These are phyloP conservation scores for Anastrepha ludens DNA, from an alignment of 1,140 invertebrate genomes.

Conservation along the genomic window DNA sequence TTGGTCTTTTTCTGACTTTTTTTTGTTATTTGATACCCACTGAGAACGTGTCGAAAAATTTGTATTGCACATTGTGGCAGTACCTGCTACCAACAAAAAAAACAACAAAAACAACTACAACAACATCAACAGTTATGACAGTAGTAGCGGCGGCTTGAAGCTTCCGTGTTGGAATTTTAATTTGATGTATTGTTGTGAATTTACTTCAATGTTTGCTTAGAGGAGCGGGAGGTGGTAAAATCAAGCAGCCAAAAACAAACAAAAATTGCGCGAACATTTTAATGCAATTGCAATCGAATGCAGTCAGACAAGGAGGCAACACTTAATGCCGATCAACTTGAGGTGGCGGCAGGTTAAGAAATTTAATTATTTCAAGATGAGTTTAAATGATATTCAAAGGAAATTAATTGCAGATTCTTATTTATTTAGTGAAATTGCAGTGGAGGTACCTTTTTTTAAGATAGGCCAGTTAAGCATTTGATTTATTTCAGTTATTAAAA, in stretches of 20 bases:
- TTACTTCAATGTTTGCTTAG: not conserved
- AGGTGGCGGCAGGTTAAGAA: conserved; percentile 9
- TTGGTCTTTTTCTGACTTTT: not conserved
- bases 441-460: no score
- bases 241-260: no score
- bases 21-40: conserved; percentile 15
- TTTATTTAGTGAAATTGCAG: no score
- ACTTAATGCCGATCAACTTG: not conserved
- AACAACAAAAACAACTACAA: not conserved
- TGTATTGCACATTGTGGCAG: not conserved
- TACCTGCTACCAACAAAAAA: not conserved
- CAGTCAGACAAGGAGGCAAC: conserved; percentile 1
- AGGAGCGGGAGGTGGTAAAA: not conserved
- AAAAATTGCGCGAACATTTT: not conserved
- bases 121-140: not conserved
- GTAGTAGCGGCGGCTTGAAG: not conserved
- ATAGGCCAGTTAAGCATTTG: no score
- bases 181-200: conserved; percentile 19
- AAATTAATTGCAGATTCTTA: not conserved
- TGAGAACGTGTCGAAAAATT: conserved; percentile 26
- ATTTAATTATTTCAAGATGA: conserved; percentile 13
- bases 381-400: not conserved
- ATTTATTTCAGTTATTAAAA: no score
- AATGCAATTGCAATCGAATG: not conserved
- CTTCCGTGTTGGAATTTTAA: conserved; percentile 53